Base-by-base conservation (phyloP, 2,888 invertebrate species). In the Rhogogaster chlorosoma region DNA sequence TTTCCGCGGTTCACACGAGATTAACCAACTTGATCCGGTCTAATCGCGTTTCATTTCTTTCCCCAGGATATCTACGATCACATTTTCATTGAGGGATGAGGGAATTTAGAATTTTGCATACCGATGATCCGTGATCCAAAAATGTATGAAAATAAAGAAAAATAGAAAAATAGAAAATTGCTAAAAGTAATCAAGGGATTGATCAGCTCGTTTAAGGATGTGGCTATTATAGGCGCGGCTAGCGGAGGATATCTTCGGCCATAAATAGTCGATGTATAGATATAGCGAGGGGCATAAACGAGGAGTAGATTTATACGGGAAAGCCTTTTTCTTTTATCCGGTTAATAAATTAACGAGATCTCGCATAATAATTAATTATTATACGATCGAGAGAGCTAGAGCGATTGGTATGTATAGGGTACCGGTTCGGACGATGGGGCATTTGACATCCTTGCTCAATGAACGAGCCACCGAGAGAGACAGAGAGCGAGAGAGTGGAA, bases 381-480 rank as follows among this genome's bases (percentile, higher is more conserved):
- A 22, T 77, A 45, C 64, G 67, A 83, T 83, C 83, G 45, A 29
- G 83, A 42, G 67, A 45, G 45, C 67, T 26, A 6, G 38, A 29
- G 67, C 26, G 29, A n/a, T 29, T n/a, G 32, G 1, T 38, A 18
- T 45, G 26, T 18, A 26, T 22, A 12, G n/a, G 15, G 67, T 42
- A 83, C 83, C 70, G 67, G 83, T 83, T 83, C 29, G 83, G 45
- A 29, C 57, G 83, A 32, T 22, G 26, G 15, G 45, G 67, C 67
- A 29, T 38, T 45, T 67, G 83, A 83, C 83, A 83, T 83, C 83
- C 67, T 83, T 83, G 70, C 83, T 49, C 83, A 67, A 70, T 70
- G 83, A 83, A 83, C 80, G 83, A 42, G 32, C 26, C 32, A 12
- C 18, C 2, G 29, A 38, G 32, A 29, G 77, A 53, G 10, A 32